Base-by-base conservation (phyloP, 2,113 vertebrate genomes). In the Tachysurus fulvidraco region DNA sequence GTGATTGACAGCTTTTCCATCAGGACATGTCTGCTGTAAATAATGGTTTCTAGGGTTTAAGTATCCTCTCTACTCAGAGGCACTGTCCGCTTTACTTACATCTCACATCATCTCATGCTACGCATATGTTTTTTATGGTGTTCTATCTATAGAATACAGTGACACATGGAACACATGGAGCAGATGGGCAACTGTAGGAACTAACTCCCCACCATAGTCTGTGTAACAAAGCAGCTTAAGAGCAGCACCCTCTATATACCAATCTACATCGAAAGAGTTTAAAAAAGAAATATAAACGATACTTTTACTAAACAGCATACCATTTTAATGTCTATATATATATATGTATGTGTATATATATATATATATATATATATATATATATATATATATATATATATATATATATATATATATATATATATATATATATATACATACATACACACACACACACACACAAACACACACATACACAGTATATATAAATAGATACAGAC, bases 1-100 rank as follows among this genome's bases (percentile, higher is more conserved):
- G 78, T 59, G 55, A 80, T 41, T 36, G 55, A 80, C 78, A 80
- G 55, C 55, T 80, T 59, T 80, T 80, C 54, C 55, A 41, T 80
- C 30, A 80, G 78, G 28, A 80, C 78, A 41, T 59, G 54, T 80
- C 78, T 59, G 28, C 6, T 57, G 52, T 67, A 52, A 83, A 67
- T 67, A 25, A 65, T 82, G 13, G 65, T 44, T 44, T 50, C 28
- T 50, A 52, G 13, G 60, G 81, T 83, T 54, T 30, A 83, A 69
- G 16, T 36, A 60, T 54, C n/a, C 46, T 46, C n/a, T 69, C 64
- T 36, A 12, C 16, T 30, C 64, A 83, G 60, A 54, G 28, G 81
- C 13, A 83, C 64, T 57, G 77, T 80, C 41, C 67, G 46, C 16
- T 52, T 83, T 65, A 50, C 25, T 62, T 64, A 54, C 62, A 67